Percentiles rank a stretch among this genome's conserved stretches.
phyloP scores from a whole-genome alignment of 2,113 vertebrate genomes.

The Sphyrna mokarran region DNA sequence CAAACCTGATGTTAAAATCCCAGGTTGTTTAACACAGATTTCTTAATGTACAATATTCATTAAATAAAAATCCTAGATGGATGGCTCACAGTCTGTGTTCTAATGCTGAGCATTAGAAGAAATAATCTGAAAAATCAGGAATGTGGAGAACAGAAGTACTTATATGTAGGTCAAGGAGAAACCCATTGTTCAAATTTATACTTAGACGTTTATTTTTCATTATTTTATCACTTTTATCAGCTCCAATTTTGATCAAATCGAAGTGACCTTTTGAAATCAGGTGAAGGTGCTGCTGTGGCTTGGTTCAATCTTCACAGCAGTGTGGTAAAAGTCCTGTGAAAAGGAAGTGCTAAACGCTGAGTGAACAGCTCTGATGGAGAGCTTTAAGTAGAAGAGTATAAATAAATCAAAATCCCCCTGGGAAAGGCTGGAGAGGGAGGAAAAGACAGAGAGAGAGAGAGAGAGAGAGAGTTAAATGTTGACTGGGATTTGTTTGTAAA shows the following conservation, averaged over 20 bases:
- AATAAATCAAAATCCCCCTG: neutral
- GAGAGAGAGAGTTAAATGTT: neutral
- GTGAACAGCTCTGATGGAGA: constrained; percentile 3
- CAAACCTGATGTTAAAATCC: neutral
- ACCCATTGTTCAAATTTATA: neutral
- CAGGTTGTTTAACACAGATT: neutral
- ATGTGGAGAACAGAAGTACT: neutral
- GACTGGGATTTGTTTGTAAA: neutral
- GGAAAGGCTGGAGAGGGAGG: neutral
- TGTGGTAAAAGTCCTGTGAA: neutral
- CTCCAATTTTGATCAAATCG: neutral
- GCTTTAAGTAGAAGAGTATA: neutral
- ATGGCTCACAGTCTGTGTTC: neutral
- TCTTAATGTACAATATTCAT: neutral
- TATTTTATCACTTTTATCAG: neutral
- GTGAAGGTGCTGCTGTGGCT: too few relatives aligned
- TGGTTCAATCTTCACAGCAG: neutral
- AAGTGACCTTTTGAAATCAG: neutral
- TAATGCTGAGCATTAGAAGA: neutral
- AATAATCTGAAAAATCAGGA: neutral
- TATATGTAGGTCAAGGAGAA: neutral
- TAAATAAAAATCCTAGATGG: neutral
- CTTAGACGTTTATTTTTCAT: neutral
- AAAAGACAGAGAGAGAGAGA: neutral
- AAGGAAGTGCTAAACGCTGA: neutral